Evolutionary conservation across 2,888 invertebrate genomes (phyloP), one percentile per base, ranked within the genome.

Genomic region (Folsomia manolachei): DNA sequence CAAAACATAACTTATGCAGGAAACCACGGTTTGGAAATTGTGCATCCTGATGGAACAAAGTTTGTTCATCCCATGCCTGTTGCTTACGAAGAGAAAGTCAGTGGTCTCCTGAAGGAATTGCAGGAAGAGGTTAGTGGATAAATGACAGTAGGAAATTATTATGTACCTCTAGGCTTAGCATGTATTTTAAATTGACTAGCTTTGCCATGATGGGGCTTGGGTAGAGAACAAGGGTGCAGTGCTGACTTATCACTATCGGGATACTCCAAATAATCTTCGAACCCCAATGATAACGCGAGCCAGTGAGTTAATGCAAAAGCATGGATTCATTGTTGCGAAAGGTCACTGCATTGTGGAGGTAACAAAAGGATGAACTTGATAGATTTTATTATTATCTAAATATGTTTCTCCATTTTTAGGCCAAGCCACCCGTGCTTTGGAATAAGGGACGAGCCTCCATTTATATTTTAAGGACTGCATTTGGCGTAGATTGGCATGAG

Each of bases 61-160:
- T 94, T 94, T 82, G 92, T 93, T 0, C 94, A 94, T 84, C 94
- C 94, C 0, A 93, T 94, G 92, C 94, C 94, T 0, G 88, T 90
- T 77, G 92, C 78, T 82, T 89, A 90, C 79, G 91, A 93, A 81
- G 90, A 89, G 76, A 92, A 92, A 84, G 92, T 93, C 51, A 90
- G 89, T 18, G 88, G 88, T 71, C 85, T 94, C 52, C 87, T 93
- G 80, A 91, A 92, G 82, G 87, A 90, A 0, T 85, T 94, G 62
- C 93, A 94, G 82, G 93, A 81, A 63, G 81, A 83, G 72, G 83
- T 83, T 19, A n/a, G 25, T 63, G n/a, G n/a, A n/a, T n/a, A n/a
- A n/a, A n/a, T n/a, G n/a, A n/a, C n/a, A 68, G 65, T 69, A 52
- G 63, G 63, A 24, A 21, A 70, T 27, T 1, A 24, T 27, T n/a